Conservation (phyloP, 2,888 invertebrate species). For the Stenichneumon culpator region DNA sequence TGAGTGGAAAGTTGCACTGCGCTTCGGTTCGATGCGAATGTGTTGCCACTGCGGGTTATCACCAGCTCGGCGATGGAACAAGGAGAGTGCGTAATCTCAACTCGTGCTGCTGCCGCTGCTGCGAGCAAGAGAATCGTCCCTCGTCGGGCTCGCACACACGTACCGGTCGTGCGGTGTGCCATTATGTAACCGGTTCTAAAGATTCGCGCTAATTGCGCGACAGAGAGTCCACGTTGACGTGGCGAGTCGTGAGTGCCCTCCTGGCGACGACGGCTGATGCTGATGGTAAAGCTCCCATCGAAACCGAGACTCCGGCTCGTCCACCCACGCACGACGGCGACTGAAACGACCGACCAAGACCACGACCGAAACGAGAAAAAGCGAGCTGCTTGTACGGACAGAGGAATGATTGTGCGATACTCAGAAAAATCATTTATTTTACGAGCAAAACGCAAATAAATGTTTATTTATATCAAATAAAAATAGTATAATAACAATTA, state of each 20-base stretch:
- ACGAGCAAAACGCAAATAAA: too few species aligned
- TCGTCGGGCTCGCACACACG: slow-evolving; percentile 22
- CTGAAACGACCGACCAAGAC: slow-evolving; percentile 1
- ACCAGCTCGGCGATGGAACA: slow-evolving; percentile 11
- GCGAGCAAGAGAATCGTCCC: slow-evolving; percentile 22
- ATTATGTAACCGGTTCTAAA: slow-evolving; percentile 63
- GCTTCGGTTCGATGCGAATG: background rate
- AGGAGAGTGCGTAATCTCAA: slow-evolving; percentile 26
- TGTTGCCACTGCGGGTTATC: slow-evolving; percentile 1
- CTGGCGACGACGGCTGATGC: slow-evolving; percentile 37
- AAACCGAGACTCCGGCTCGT: slow-evolving; percentile 42
- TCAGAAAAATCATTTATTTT: too few species aligned
- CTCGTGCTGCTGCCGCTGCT: background rate
- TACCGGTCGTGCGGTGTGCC: slow-evolving; percentile 38
- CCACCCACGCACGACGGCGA: slow-evolving; percentile 38
- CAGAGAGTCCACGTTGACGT: slow-evolving; percentile 45
- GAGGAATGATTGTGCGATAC: background rate
- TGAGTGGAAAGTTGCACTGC: background rate
- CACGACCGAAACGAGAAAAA: background rate
- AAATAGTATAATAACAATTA: too few species aligned
- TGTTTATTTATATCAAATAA: too few species aligned
- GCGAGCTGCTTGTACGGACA: background rate
- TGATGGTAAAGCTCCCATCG: slow-evolving; percentile 23
- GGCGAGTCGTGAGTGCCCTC: slow-evolving; percentile 33
- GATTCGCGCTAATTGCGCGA: slow-evolving; percentile 63